These are phyloP conservation scores for Ceuthmochares aereus DNA, from an alignment of 2,113 vertebrate species.

Conservation along the genomic window DNA sequence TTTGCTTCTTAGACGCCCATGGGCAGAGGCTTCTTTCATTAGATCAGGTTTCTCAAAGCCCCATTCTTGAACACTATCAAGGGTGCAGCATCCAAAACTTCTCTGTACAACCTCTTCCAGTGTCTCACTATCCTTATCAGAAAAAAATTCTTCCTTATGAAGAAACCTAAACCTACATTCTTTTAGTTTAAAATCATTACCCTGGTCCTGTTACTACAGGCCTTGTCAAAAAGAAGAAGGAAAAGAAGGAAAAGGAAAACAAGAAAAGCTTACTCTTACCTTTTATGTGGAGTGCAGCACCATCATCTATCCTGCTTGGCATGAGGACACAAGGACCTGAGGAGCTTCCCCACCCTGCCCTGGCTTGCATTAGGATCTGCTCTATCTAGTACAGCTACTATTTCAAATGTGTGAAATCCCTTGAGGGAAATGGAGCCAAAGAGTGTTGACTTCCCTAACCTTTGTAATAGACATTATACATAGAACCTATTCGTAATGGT, in stretches of 20 bases:
- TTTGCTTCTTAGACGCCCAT: background rate
- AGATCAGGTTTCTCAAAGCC: background rate
- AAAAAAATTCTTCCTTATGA: background rate
- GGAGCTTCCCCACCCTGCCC: background rate
- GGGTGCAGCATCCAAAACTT: background rate
- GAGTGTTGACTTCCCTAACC: background rate
- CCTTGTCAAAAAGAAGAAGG: background rate
- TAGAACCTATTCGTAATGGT: background rate
- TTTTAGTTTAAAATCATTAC: background rate
- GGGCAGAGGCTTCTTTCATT: background rate
- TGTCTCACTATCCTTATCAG: rapidly evolving
- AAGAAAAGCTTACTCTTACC: background rate
- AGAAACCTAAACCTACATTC: background rate
- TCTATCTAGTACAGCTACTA: background rate
- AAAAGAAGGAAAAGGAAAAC: background rate
- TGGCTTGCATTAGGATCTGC: background rate
- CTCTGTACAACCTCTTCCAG: background rate
- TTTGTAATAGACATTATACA: background rate
- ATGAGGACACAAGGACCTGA: background rate
- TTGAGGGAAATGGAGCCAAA: background rate
- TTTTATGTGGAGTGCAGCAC: background rate
- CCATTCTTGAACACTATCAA: background rate
- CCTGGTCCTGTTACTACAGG: background rate
- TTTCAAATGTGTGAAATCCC: background rate
- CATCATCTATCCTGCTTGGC: background rate